Conservation (phyloP, 1,140 invertebrate species). For the Drosophila saltans region DNA sequence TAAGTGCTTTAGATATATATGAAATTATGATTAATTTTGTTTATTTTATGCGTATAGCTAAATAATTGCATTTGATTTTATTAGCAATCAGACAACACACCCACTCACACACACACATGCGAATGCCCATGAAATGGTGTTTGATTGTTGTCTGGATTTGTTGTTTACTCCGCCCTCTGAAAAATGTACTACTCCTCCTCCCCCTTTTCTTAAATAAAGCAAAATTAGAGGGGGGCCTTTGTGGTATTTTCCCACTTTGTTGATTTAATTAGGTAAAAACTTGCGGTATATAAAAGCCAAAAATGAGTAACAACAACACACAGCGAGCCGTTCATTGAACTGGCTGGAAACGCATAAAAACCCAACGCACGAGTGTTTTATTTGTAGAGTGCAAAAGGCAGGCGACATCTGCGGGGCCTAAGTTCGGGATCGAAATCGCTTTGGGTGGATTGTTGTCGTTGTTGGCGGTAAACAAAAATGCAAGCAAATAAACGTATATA, state of each 20-base stretch:
- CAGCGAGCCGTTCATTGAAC: conserved; percentile 58
- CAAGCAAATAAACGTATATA: no score
- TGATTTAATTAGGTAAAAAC: conserved; percentile 73
- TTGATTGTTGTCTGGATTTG: background rate
- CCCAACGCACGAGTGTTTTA: conserved; percentile 2
- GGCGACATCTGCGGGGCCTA: conserved; percentile 35
- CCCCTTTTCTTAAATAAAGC: background rate
- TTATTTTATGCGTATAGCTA: conserved; percentile 22
- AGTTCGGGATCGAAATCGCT: conserved; percentile 20
- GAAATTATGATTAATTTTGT: conserved; percentile 44
- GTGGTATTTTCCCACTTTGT: conserved; percentile 58
- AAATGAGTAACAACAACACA: conserved; percentile 62
- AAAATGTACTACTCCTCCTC: background rate
- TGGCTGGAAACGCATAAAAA: conserved; percentile 21
- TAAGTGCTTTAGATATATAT: conserved; percentile 21
- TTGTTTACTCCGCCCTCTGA: no score
- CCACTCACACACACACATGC: background rate
- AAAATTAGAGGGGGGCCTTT: conserved; percentile 10
- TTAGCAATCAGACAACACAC: conserved; percentile 8
- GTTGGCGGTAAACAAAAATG: background rate
- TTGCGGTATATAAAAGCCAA: conserved; percentile 38
- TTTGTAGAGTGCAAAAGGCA: conserved; percentile 24
- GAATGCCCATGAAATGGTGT: background rate
- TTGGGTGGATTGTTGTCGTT: conserved; percentile 2
- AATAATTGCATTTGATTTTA: conserved; percentile 59